These are phyloP conservation scores for Coronaproctus castanopsis DNA, from an alignment of 2,888 invertebrate genomes.

Conservation along the genomic window DNA sequence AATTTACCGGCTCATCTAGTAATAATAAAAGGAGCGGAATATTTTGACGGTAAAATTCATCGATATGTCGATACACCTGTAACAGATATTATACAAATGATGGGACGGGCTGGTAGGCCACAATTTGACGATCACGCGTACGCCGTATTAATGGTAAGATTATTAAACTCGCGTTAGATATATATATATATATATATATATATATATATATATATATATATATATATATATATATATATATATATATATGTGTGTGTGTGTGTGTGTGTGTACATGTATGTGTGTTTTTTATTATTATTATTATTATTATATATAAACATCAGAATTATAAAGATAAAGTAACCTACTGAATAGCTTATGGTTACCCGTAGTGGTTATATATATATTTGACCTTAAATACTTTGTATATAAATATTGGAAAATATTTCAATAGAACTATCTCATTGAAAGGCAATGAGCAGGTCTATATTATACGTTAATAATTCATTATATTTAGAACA, in stretches of 20 bases:
- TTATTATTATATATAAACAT: too few relatives aligned
- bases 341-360: too few relatives aligned
- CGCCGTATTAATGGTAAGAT: slow-evolving; percentile 47
- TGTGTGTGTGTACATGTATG: neutral
- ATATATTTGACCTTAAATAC: too few relatives aligned
- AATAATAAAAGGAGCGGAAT: slow-evolving; percentile 97
- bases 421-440: too few relatives aligned
- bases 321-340: too few relatives aligned
- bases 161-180: too few relatives aligned
- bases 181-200: neutral
- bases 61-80: slow-evolving; percentile 99
- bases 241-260: neutral
- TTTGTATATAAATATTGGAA: too few relatives aligned
- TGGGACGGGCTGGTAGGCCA: slow-evolving; percentile 94
- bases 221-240: neutral
- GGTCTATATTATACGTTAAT: too few relatives aligned
- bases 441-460: too few relatives aligned
- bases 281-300: too few relatives aligned
- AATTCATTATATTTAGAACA: too few relatives aligned
- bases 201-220: neutral
- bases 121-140: slow-evolving; percentile 88
- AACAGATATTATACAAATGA: slow-evolving; percentile 98
- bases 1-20: slow-evolving; percentile 97
- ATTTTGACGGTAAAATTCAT: slow-evolving; percentile 88
- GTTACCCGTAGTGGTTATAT: too few relatives aligned